Evolutionary conservation across 2,888 invertebrate species (phyloP), one percentile per base, ranked within the genome.

Genomic region (Gymnosoma rotundatum): DNA sequence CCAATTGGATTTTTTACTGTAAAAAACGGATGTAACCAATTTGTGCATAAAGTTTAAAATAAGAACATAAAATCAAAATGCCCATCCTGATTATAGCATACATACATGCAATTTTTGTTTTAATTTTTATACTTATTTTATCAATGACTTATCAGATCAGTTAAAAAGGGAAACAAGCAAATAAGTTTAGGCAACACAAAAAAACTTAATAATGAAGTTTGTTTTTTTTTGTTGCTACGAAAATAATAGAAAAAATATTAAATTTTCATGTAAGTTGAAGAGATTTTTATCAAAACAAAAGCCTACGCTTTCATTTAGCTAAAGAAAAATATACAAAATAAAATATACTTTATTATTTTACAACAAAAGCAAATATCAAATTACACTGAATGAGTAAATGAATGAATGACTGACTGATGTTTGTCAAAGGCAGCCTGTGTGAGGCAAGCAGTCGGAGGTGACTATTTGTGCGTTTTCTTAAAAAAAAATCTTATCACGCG

Each of bases 401-500:
- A 38, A 61, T 32, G n/a, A 58, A 60, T 72, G 72, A 78, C 52
- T 70, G 72, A 78, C 52, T 70, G 69, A 63, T 63, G 58, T 50
- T 78, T 78, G 79, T 45, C 66, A 73, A 32, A 54, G 69, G 12
- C 63, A 32, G 52, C 2, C 14, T 8, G 66, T 14, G 7, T 2
- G 21, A 21, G 1, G 36, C 56, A 12, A n/a, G 14, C 61, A 69
- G 48, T 38, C 38, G 38, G 14, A 81, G 70, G 75, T 76, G 75
- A 70, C 75, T 75, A 60, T 72, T 72, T 66, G 20, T 76, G 67
- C 61, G 70, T 64, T 75, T 54, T 48, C 36, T 25, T 75, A 6
- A 48, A 32, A 2, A 25, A 18, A 80, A 81, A 78, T 81, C 74
- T 81, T 84, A 84, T 84, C 84, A 81, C 84, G 81, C 81, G 64